Base-by-base conservation (phyloP, 2,888 invertebrate genomes). In the Sminthurinus aureus region DNA sequence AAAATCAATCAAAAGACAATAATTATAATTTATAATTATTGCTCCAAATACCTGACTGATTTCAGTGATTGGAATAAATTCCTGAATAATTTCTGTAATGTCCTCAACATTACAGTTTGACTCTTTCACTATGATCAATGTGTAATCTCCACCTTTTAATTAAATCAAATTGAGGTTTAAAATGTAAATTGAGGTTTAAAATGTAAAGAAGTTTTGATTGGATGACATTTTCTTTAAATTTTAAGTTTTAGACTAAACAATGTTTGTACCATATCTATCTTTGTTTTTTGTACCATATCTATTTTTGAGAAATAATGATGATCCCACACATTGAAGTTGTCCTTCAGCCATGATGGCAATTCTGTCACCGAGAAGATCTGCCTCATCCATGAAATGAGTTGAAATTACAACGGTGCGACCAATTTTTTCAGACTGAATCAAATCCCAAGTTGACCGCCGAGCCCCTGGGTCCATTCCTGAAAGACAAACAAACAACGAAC, bases 321-420 rank as follows among this genome's bases (percentile, higher is more conserved):
- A 94, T 51, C 97, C 98, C 90, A 93, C 94, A 90, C 95, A 95
- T 87, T 93, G 93, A 79, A 97, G 91, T 50, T 90, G 90, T 20
- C 96, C 96, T 83, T 92, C 91, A 87, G 94, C 94, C 90, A 98
- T 93, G 85, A 97, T 96, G 0, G 96, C 96, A 88, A 98, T 66
- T 12, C 96, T 93, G 91, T 98, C 97, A 0, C 96, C 97, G 2
- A 98, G 92, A 73, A 95, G 94, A 90, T 98, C 97, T 3, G 97
- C 97, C 90, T 98, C 98, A 15, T 98, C 98, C 97, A 98, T 97
- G 90, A 96, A 96, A 91, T 98, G 98, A 0, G 98, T 98, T 18
- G 96, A 96, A 78, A 98, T 93, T 18, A 98, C 91, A 87, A 98
- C 95, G 0, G 97, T 96, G 88, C 95, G 94, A 0, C 93, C 91